phyloP scores from a whole-genome alignment of 1,140 invertebrate genomes.

The Nasonia giraulti region DNA sequence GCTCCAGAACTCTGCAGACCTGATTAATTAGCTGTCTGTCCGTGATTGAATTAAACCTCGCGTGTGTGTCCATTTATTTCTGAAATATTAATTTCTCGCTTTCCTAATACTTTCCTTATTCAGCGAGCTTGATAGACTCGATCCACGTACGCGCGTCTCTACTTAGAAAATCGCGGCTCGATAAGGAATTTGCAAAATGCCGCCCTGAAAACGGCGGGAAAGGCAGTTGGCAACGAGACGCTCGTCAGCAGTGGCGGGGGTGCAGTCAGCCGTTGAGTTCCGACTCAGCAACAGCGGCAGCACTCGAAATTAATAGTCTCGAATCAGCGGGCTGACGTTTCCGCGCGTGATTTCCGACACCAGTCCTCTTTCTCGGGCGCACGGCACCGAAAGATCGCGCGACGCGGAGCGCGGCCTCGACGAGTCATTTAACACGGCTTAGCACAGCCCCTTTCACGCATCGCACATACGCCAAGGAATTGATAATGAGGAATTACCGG shows the following conservation, averaged over 20 bases:
- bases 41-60: background rate
- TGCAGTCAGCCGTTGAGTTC: background rate
- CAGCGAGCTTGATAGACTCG: too few species aligned
- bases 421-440: slow-evolving; percentile 5
- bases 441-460: background rate
- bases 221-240: background rate
- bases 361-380: background rate
- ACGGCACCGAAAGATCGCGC: too few species aligned
- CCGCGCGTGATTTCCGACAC: background rate
- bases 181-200: too few species aligned
- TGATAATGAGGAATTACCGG: slow-evolving; percentile 4
- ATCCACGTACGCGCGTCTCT: too few species aligned
- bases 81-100: background rate
- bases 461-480: background rate
- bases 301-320: background rate
- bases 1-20: background rate
- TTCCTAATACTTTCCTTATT: background rate
- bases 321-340: background rate
- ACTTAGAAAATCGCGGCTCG: too few species aligned
- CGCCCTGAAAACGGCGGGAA: too few species aligned
- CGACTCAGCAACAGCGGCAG: background rate
- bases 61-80: background rate
- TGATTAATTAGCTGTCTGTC: slow-evolving; percentile 10
- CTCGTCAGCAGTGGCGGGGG: background rate
- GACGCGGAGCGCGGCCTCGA: background rate